These are phyloP conservation scores for Hippocampus comes DNA, from an alignment of 2,113 vertebrate species.

Conservation along the genomic window DNA sequence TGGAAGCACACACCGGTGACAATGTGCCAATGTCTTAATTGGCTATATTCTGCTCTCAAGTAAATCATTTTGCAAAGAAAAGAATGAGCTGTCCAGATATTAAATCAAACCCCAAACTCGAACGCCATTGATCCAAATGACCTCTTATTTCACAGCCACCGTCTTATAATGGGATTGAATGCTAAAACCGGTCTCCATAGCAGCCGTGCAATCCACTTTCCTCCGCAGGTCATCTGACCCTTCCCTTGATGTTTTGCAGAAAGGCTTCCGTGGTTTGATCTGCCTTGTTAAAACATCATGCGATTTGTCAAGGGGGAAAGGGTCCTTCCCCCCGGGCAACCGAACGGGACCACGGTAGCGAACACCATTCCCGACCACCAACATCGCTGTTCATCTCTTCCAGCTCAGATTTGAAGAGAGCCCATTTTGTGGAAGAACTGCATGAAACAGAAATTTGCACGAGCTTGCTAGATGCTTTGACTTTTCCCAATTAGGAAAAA, in stretches of 20 bases:
- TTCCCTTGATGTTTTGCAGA: constrained; percentile 44
- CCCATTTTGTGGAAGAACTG: constrained; percentile 18
- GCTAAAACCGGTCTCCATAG: constrained; percentile 45
- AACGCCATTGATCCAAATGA: constrained; percentile 53
- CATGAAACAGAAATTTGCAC: constrained; percentile 17
- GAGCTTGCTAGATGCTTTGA: constrained; percentile 25
- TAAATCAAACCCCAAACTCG: constrained; percentile 44
- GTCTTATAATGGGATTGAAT: constrained; percentile 61
- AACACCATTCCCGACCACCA: constrained; percentile 21
- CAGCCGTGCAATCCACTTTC: constrained; percentile 48
- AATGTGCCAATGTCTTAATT: neutral
- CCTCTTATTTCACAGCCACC: constrained; percentile 56
- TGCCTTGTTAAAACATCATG: constrained; percentile 50
- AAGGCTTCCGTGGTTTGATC: constrained; percentile 33
- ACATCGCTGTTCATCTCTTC: neutral
- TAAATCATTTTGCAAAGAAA: constrained; percentile 23
- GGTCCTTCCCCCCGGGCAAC: neutral
- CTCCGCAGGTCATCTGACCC: constrained; percentile 51
- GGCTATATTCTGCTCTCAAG: constrained; percentile 22
- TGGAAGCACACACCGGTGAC: neutral
- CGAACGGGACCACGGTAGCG: constrained; percentile 36
- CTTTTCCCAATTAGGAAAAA: constrained; percentile 41
- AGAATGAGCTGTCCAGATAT: constrained; percentile 39
- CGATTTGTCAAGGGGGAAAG: constrained; percentile 43
- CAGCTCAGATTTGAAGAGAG: constrained; percentile 15